phyloP scores from a whole-genome alignment of 2,797 vertebrate genomes.

The Eospalax fontanierii region DNA sequence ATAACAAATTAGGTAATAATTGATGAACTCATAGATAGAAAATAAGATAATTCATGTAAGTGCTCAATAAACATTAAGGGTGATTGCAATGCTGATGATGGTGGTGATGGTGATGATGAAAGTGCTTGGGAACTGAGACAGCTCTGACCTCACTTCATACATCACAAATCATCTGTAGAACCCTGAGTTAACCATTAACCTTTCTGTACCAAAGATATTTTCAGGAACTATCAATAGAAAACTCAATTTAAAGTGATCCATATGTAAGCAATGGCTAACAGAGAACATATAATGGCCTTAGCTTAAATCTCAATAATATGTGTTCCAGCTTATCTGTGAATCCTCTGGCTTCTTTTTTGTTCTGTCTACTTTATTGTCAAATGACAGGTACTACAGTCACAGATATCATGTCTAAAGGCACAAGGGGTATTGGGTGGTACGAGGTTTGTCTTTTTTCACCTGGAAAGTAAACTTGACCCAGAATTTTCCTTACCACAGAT shows the following conservation, averaged over 20 bases:
- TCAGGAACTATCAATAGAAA: neutral
- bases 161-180: neutral
- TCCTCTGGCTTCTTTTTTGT: neutral
- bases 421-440: neutral
- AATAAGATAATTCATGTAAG: neutral
- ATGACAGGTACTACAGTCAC: too few species aligned
- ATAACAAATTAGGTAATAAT: neutral
- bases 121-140: neutral
- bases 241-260: neutral
- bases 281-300: neutral
- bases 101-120: neutral
- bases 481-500: too few species aligned
- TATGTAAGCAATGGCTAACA: neutral
- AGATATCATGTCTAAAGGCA: neutral
- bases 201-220: neutral
- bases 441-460: neutral
- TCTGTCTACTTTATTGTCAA: neutral
- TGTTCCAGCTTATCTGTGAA: neutral
- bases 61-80: neutral
- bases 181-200: neutral
- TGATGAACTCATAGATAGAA: neutral
- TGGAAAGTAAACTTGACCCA: neutral
- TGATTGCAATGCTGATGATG: too few species aligned
- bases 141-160: neutral
- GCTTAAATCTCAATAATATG: neutral